Evolutionary conservation across 1,140 invertebrate species (phyloP).

Genomic region (Cydia strobilella): DNA sequence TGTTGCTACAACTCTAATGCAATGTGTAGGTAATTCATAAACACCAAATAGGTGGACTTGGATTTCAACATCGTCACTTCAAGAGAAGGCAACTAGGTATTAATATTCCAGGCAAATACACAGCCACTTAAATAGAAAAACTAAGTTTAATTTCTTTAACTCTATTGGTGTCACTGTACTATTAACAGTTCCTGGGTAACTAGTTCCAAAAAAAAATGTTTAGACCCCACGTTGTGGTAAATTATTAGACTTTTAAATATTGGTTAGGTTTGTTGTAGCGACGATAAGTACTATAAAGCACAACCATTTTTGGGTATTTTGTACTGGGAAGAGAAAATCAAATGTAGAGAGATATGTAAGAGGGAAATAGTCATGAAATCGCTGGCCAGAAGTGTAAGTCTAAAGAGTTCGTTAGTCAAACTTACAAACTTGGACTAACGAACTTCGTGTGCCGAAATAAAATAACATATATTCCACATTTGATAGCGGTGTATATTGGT

Average conservation of each 20-base stretch:
- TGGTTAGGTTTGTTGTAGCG: background rate
- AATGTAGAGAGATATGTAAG: conserved; percentile 22
- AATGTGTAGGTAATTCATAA: no score
- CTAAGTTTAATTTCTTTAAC: no score
- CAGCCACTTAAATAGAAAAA: no score
- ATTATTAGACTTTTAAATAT: background rate
- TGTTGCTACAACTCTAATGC: background rate
- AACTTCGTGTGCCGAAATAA: background rate
- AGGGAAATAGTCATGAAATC: background rate
- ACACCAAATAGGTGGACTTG: no score
- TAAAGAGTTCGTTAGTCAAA: background rate
- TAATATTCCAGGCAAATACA: no score
- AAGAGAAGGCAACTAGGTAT: no score
- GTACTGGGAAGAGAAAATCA: conserved; percentile 25
- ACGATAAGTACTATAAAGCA: background rate
- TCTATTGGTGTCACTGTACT: no score
- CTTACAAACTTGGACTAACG: background rate
- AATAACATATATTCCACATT: background rate
- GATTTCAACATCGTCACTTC: no score
- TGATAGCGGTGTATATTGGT: no score
- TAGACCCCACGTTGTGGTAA: no score
- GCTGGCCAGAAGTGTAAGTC: background rate
- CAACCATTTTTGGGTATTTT: background rate
- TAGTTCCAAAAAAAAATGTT: no score
- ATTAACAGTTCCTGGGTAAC: no score